phyloP scores from a whole-genome alignment of 2,113 vertebrate genomes.

The Rafetus swinhoei region DNA sequence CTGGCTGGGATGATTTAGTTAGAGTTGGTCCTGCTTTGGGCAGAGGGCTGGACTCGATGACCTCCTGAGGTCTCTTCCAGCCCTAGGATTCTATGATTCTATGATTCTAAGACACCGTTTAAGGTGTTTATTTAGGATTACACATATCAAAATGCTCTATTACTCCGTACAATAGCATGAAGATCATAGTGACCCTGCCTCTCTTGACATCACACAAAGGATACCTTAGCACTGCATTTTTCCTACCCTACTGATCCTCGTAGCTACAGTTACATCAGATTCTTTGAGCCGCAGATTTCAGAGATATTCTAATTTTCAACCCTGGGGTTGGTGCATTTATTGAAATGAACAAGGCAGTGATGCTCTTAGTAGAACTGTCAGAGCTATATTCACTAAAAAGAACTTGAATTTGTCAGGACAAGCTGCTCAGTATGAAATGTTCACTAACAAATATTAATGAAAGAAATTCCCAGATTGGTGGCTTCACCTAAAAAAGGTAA shows the following conservation, averaged over 20 bases:
- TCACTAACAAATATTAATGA: neutral
- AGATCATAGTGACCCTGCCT: neutral
- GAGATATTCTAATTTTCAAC: neutral
- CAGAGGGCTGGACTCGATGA: no score
- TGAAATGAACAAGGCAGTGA: neutral
- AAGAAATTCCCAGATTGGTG: neutral
- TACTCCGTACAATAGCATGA: neutral
- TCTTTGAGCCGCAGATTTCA: neutral
- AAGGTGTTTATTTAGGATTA: neutral
- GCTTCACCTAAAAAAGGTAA: neutral
- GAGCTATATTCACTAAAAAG: fast-evolving
- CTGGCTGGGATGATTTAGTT: no score
- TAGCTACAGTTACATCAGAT: neutral
- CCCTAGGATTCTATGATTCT: no score
- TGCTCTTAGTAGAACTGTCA: neutral
- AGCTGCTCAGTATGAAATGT: neutral
- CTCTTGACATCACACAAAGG: neutral
- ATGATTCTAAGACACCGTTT: neutral
- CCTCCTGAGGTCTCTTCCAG: no score
- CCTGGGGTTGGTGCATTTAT: fast-evolving
- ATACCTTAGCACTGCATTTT: fast-evolving
- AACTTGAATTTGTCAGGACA: neutral
- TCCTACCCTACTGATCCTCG: fast-evolving
- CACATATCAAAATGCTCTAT: neutral
- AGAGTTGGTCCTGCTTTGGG: no score